Conservation (phyloP, 2,888 invertebrate genomes). For the Cosmorhoe ocellata region DNA sequence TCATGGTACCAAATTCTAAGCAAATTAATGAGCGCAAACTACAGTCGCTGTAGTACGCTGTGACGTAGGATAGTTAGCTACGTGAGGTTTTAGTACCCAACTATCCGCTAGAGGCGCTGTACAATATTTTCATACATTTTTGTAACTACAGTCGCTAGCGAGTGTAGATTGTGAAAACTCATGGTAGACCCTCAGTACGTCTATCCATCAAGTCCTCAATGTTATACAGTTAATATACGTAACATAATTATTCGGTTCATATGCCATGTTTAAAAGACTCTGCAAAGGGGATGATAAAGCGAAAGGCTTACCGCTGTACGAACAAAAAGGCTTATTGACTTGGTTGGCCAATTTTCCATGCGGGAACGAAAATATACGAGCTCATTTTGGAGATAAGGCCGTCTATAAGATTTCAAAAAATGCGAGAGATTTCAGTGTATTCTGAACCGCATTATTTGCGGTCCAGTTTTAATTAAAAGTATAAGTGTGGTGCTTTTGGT, state of each 20-base stretch:
- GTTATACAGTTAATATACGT: slow-evolving; percentile 27
- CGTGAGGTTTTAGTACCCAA: no score
- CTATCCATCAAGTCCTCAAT: no score
- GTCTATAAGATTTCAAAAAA: slow-evolving; percentile 33
- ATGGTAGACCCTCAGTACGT: no score
- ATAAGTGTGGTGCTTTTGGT: slow-evolving; percentile 1
- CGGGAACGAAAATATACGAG: slow-evolving; percentile 41
- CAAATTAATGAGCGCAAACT: no score
- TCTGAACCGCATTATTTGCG: slow-evolving; percentile 16
- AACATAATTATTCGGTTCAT: slow-evolving; percentile 65
- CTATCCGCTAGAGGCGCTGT: no score
- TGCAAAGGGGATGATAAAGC: slow-evolving; percentile 57
- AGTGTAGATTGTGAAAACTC: no score
- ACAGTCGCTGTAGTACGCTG: no score
- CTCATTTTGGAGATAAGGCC: slow-evolving; percentile 37
- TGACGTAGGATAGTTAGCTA: no score
- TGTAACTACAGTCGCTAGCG: no score
- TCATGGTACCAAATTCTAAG: no score
- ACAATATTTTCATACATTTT: no score
- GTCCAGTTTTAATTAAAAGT: slow-evolving; percentile 34
- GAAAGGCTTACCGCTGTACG: slow-evolving; percentile 54
- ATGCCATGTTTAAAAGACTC: slow-evolving; percentile 49
- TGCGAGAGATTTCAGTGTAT: slow-evolving; percentile 16
- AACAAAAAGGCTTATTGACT: slow-evolving; percentile 69
- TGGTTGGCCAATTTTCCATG: slow-evolving; percentile 55